Base-by-base conservation (phyloP, 2,888 invertebrate species). In the Hyposoter didymator region DNA sequence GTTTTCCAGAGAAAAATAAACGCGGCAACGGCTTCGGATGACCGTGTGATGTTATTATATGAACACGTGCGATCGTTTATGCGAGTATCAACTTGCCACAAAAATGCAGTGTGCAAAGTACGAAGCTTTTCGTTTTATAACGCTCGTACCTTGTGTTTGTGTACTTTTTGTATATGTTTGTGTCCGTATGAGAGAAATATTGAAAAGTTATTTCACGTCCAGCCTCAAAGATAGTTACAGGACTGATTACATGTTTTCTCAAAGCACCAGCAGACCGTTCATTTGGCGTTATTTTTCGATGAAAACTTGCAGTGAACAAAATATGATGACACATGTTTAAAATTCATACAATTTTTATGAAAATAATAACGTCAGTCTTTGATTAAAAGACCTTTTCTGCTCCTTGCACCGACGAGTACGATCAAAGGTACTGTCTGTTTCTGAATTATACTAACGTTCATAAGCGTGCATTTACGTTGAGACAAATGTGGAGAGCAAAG, bases 171-270 rank as follows among this genome's bases (percentile, higher is more conserved):
- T 67, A 43, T 12, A 59, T 28, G 55, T 59, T 35, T 43, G 66
- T 43, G 19, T 19, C 43, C 19, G 52, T 72, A 32, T 19, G 32
- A 14, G 69, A 8, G 32, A 5, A 43, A 67, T 52, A 70, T 76
- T 80, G 74, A 74, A 69, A 49, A 76, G 70, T 76, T 62, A 70
- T 76, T 82, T 43, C 22, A 62, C 39, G 62, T 70, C 39, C 43
- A 32, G 35, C 19, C 43, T 32, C 14, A 28, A 35, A 19, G 66
- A 74, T 66, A 22, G 55, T 76, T 66, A 67, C 8, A 39, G 39
- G 47, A 80, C 28, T 14, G 43, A 64, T 72, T 64, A 19, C 35
- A 62, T 78, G 35, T 8, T 10, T 49, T 64, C 55, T 47, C 32
- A 32, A 14, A 52, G 49, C 19, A 10, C 39, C 45, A 14, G 14